phyloP scores from a whole-genome alignment of 1,140 invertebrate genomes.

The Drosophila ogumai region DNA sequence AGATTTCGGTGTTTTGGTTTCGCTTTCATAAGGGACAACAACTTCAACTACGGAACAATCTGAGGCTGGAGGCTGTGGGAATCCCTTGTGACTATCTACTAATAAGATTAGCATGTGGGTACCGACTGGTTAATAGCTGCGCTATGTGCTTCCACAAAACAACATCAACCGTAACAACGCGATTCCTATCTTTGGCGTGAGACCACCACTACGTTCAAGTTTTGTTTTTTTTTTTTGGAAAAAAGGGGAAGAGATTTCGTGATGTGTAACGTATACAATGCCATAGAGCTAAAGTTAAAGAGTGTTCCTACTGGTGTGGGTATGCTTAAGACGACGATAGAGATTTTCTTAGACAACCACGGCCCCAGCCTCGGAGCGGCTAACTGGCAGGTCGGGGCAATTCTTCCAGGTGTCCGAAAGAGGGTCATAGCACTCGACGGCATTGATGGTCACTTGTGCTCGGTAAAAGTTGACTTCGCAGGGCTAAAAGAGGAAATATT shows the following conservation, averaged over 20 bases:
- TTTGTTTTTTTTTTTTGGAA: slow-evolving; percentile 33
- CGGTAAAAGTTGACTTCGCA: slow-evolving; percentile 93
- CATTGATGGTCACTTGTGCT: slow-evolving; percentile 91
- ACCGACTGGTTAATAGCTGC: slow-evolving; percentile 68
- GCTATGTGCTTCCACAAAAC: slow-evolving; percentile 56
- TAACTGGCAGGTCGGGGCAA: slow-evolving; percentile 91
- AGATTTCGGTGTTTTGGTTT: slow-evolving; percentile 42
- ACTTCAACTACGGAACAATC: slow-evolving; percentile 62
- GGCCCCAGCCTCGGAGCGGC: slow-evolving; percentile 93
- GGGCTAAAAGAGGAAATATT: slow-evolving; percentile 77
- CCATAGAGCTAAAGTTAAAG: slow-evolving; percentile 49
- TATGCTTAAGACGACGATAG: slow-evolving; percentile 51
- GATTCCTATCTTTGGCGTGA: slow-evolving; percentile 56
- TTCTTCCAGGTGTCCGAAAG: slow-evolving; percentile 91
- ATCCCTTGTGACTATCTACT: slow-evolving; percentile 64
- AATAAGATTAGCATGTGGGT: slow-evolving; percentile 53
- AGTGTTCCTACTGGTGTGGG: slow-evolving; percentile 37
- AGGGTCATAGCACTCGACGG: slow-evolving; percentile 93
- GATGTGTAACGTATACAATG: slow-evolving; percentile 72
- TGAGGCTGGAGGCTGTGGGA: slow-evolving; percentile 43
- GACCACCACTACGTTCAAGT: slow-evolving; percentile 59
- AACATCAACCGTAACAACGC: slow-evolving; percentile 60
- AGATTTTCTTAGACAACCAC: slow-evolving; percentile 86
- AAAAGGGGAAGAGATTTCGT: slow-evolving; percentile 43
- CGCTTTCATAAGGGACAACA: slow-evolving; percentile 44